Conservation (phyloP, 2,113 vertebrate genomes). For the Odobenus rosmarus region DNA sequence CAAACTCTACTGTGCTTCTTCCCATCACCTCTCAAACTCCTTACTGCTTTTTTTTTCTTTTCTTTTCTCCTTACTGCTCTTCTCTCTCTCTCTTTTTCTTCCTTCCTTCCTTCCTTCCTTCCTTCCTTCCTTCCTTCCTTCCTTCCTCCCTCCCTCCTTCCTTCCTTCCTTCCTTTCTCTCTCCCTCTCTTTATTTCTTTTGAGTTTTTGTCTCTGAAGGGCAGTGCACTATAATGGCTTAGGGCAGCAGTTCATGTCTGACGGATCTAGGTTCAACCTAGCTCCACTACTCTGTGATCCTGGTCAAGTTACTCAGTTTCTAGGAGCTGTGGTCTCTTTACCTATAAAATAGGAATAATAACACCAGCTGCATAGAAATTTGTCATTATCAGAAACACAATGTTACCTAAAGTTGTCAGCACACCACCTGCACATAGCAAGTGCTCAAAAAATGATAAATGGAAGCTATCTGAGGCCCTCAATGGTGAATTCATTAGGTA, state of each 20-base stretch:
- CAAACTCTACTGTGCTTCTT: background rate
- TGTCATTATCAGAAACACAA: background rate
- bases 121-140: too few relatives aligned
- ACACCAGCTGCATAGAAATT: background rate
- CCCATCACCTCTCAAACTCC: background rate
- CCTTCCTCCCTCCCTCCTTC: too few relatives aligned
- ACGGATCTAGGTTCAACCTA: background rate
- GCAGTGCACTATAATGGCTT: too few relatives aligned
- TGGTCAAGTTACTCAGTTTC: background rate
- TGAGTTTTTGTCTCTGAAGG: background rate
- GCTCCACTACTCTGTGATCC: background rate
- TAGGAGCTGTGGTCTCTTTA: background rate
- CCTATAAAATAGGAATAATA: background rate
- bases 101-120: too few relatives aligned
- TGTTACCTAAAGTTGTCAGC: background rate
- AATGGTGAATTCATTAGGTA: constrained; percentile 36
- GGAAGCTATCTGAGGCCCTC: background rate
- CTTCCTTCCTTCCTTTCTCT: too few relatives aligned
- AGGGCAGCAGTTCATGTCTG: background rate
- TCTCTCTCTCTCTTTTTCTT: background rate
- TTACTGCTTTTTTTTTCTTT: background rate
- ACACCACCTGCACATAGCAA: background rate
- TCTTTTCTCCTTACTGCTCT: too few relatives aligned
- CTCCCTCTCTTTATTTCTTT: too few relatives aligned
- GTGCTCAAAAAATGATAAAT: background rate